Base-by-base conservation (phyloP, 2,888 invertebrate species). In the Nowickia ferox region DNA sequence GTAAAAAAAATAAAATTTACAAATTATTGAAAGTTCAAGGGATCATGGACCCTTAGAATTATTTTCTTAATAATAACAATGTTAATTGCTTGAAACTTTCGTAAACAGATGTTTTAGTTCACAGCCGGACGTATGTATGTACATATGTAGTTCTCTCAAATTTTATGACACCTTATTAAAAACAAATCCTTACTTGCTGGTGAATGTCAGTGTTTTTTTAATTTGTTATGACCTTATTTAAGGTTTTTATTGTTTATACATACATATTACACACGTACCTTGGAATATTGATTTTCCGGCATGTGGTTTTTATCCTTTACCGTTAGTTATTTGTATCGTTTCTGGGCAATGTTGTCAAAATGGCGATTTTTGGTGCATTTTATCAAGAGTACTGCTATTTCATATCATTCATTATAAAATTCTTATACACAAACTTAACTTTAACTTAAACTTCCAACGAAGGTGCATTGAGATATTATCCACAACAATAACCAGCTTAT, bases 151-250 rank as follows among this genome's bases (percentile, higher is more conserved):
- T 30, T 30, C 30, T 57, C 17, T 13, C 46, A 40, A 48, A 10
- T 59, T 48, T 57, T 42, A 15, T 75, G 42, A 30, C 22, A 63
- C 30, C 48, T 4, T 61, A 61, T 63, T 9, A 5, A 53, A n/a
- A 9, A 59, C 11, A 53, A 38, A 40, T 55, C 78, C 78, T 79
- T 79, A 63, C 42, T 30, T 15, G 42, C 10, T 15, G 38, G 5
- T 63, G 71, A 79, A 71, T 79, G 79, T 46, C 44, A 71, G 0
- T 42, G 8, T 42, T 19, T 46, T 22, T 46, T n/a, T 22, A 19
- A 51, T 69, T 71, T 71, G 53, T 69, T 63, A 17, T 71, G 79
- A 79, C 71, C 71, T 79, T 40, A 71, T 63, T 63, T 71, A 30
- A 42, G 59, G 51, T 30, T 38, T 30, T 1, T 6, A 30, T 30